These are phyloP conservation scores for Marisa cornuarietis DNA, from an alignment of 1,140 invertebrate species.

Conservation along the genomic window DNA sequence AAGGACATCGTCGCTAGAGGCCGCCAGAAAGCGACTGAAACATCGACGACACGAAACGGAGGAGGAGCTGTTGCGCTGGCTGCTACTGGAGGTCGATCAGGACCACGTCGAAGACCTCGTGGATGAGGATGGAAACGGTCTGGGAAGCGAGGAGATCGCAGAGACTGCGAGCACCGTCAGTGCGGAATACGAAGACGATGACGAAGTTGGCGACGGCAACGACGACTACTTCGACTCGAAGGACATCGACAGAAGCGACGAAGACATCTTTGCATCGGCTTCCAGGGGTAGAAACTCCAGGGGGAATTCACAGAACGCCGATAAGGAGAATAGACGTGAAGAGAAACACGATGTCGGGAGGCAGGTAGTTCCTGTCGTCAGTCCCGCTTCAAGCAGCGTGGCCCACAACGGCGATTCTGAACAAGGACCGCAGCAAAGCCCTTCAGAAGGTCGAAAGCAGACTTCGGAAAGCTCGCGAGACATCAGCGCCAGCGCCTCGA, in stretches of 20 bases:
- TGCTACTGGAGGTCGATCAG: not conserved
- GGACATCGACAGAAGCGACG: not conserved
- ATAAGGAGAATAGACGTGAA: not conserved
- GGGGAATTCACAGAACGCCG: not conserved
- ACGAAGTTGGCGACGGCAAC: not conserved
- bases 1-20: not conserved
- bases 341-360: not conserved
- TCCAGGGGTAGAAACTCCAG: no score
- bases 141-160: not conserved
- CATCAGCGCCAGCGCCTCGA: no score
- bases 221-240: not conserved
- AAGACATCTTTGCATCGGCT: not conserved
- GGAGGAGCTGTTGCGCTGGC: slow-evolving; percentile 2
- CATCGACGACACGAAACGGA: not conserved
- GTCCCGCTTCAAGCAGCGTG: not conserved
- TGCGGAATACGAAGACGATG: not conserved
- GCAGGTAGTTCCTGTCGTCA: not conserved
- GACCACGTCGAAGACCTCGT: not conserved
- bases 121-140: not conserved
- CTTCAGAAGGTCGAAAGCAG: no score
- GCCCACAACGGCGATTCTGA: not conserved
- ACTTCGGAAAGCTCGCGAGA: no score
- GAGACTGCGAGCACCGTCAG: not conserved
- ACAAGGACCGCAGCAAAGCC: no score
- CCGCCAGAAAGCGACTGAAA: not conserved